Conservation (phyloP, 2,888 invertebrate genomes). For the Eupithecia insigniata region DNA sequence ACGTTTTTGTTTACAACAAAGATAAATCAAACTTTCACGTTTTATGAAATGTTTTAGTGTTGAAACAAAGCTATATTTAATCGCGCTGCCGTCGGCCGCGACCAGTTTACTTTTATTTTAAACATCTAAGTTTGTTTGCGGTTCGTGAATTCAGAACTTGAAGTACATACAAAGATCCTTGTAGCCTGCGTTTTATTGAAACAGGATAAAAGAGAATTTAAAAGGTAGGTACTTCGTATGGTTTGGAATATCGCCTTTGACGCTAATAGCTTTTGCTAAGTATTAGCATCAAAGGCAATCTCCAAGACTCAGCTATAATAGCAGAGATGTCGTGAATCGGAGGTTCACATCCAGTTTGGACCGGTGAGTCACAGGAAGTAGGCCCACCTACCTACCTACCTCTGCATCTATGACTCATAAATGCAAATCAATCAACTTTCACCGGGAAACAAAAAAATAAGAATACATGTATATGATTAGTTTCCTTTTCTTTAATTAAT, state of each 20-base stretch:
- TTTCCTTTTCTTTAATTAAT: too few relatives aligned
- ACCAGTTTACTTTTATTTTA: constrained; percentile 20
- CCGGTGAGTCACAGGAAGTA: background rate
- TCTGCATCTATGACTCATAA: background rate
- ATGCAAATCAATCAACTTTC: background rate
- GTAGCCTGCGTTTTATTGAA: too few relatives aligned
- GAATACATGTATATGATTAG: too few relatives aligned
- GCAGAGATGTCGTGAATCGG: background rate
- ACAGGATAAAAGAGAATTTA: background rate
- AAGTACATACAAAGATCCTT: too few relatives aligned
- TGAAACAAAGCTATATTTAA: constrained; percentile 23
- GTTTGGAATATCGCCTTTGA: background rate
- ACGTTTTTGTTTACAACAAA: constrained; percentile 24
- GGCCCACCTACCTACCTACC: too few relatives aligned
- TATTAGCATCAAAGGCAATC: too few relatives aligned
- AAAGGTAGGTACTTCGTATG: background rate
- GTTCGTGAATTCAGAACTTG: background rate
- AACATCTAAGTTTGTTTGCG: constrained; percentile 2
- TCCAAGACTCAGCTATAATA: too few relatives aligned
- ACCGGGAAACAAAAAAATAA: too few relatives aligned
- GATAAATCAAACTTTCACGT: constrained; percentile 33
- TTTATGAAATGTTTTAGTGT: constrained; percentile 32
- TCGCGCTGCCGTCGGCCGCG: background rate
- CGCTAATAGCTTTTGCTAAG: background rate
- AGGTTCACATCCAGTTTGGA: background rate